Evolutionary conservation across 2,113 vertebrate species (phyloP).

Genomic region (Pyxicephalus adspersus): DNA sequence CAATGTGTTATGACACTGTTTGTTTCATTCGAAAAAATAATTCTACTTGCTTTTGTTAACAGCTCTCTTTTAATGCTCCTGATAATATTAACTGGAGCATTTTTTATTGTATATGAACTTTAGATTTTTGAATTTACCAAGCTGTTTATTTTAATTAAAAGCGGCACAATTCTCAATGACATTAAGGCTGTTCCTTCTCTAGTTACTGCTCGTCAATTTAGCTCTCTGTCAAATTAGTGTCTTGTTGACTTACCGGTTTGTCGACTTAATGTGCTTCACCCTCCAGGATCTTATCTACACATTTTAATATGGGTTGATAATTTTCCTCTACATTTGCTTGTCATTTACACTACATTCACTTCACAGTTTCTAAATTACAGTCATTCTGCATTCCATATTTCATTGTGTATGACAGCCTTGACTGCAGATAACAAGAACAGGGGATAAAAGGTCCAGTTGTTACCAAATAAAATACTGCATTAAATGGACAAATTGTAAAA

Average conservation of each 20-base stretch:
- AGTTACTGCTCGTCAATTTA: slow-evolving; percentile 57
- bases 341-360: slow-evolving; percentile 58
- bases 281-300: slow-evolving; percentile 56
- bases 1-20: background rate
- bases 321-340: slow-evolving; percentile 57
- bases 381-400: slow-evolving; percentile 52
- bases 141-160: slow-evolving; percentile 58
- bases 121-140: slow-evolving; percentile 46
- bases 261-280: slow-evolving; percentile 49
- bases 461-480: slow-evolving; percentile 28
- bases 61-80: slow-evolving; percentile 26
- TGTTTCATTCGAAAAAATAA: background rate
- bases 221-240: slow-evolving; percentile 57
- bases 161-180: slow-evolving; percentile 48
- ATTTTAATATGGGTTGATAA: slow-evolving; percentile 56
- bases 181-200: slow-evolving; percentile 48
- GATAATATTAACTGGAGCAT: slow-evolving; percentile 15
- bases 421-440: slow-evolving; percentile 22
- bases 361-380: slow-evolving; percentile 58
- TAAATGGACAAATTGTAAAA: slow-evolving; percentile 31
- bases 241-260: slow-evolving; percentile 57
- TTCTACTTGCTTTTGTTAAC: slow-evolving; percentile 21
- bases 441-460: slow-evolving; percentile 36
- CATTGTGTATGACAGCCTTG: slow-evolving; percentile 48
- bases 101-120: slow-evolving; percentile 34